Conservation (phyloP, 2,113 vertebrate genomes). For the Istiophorus platypterus region DNA sequence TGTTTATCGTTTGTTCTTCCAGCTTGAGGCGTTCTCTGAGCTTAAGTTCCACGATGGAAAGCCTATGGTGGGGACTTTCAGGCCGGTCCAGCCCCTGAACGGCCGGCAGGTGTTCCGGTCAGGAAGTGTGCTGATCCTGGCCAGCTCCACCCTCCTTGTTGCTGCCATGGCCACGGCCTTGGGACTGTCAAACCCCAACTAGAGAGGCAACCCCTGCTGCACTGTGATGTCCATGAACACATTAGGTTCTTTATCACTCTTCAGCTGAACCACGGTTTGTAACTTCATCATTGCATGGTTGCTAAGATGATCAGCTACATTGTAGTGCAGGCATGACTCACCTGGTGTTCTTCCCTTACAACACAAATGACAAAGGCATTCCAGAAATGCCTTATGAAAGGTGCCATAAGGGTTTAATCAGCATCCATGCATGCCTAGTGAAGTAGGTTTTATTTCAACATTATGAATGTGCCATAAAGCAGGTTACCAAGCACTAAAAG, state of each 20-base stretch:
- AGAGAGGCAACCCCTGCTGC: constrained; percentile 55
- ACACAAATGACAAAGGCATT: constrained; percentile 68
- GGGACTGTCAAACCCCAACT: constrained; percentile 69
- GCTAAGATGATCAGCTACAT: constrained; percentile 49
- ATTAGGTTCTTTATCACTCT: constrained; percentile 51
- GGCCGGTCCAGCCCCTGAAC: constrained; percentile 82
- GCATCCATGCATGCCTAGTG: constrained; percentile 66
- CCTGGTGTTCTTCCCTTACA: constrained; percentile 38
- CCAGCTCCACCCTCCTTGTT: constrained; percentile 68
- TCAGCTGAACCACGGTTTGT: constrained; percentile 48
- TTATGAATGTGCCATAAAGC: constrained; percentile 76
- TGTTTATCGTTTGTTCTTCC: constrained; percentile 15
- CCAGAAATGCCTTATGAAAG: constrained; percentile 52
- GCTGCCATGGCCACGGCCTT: constrained; percentile 55
- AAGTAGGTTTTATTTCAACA: constrained; percentile 57
- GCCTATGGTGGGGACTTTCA: constrained; percentile 78
- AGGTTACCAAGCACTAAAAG: constrained; percentile 34
- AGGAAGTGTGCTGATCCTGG: constrained; percentile 33
- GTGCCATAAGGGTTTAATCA: constrained; percentile 59
- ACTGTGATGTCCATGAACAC: constrained; percentile 60
- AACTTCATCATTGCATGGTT: constrained; percentile 48
- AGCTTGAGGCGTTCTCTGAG: constrained; percentile 79
- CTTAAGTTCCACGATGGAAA: constrained; percentile 73
- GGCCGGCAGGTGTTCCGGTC: constrained; percentile 78
- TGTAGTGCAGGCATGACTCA: constrained; percentile 55